Evolutionary conservation across 2,888 invertebrate species (phyloP).

Genomic region (Hirtodrosophila confusa): DNA sequence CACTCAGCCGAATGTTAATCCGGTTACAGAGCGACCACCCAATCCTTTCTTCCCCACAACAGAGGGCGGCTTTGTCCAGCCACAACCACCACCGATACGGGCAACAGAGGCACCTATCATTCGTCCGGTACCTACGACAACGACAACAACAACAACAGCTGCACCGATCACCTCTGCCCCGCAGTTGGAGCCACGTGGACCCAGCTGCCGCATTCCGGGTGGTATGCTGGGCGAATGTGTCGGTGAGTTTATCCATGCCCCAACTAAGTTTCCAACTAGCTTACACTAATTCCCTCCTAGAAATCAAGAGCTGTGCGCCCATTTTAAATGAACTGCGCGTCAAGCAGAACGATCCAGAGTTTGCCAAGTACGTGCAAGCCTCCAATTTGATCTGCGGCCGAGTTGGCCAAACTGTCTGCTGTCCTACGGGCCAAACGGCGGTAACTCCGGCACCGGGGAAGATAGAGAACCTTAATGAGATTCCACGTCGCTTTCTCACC

Average conservation of each 20-base stretch:
- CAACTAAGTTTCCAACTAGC: no score
- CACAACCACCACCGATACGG: slow-evolving; percentile 6
- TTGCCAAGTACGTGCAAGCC: slow-evolving; percentile 65
- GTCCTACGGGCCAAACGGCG: slow-evolving; percentile 62
- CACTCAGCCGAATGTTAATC: slow-evolving; percentile 63
- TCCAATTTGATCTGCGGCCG: slow-evolving; percentile 77
- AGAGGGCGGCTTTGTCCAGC: slow-evolving; percentile 33
- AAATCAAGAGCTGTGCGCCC: slow-evolving; percentile 65
- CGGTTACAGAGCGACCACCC: slow-evolving; percentile 49
- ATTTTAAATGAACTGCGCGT: slow-evolving; percentile 62
- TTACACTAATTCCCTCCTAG: slow-evolving; percentile 35
- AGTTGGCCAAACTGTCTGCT: slow-evolving; percentile 73
- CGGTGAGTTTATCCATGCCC: slow-evolving; percentile 51
- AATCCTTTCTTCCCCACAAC: slow-evolving; percentile 61
- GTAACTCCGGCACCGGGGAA: slow-evolving; percentile 18
- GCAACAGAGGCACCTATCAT: slow-evolving; percentile 2
- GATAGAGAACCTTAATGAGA: slow-evolving; percentile 47
- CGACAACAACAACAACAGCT: slow-evolving; percentile 35
- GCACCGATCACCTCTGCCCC: slow-evolving; percentile 40
- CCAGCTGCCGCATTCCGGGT: slow-evolving; percentile 68
- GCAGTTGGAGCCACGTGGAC: slow-evolving; percentile 41
- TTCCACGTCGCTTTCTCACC: slow-evolving; percentile 75
- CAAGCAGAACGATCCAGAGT: slow-evolving; percentile 67
- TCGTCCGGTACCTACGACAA: slow-evolving; percentile 41
- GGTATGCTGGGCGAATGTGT: slow-evolving; percentile 67